Evolutionary conservation across 2,888 invertebrate species (phyloP), one percentile per base, ranked within the genome.

Genomic region (Stenodera caucasica): DNA sequence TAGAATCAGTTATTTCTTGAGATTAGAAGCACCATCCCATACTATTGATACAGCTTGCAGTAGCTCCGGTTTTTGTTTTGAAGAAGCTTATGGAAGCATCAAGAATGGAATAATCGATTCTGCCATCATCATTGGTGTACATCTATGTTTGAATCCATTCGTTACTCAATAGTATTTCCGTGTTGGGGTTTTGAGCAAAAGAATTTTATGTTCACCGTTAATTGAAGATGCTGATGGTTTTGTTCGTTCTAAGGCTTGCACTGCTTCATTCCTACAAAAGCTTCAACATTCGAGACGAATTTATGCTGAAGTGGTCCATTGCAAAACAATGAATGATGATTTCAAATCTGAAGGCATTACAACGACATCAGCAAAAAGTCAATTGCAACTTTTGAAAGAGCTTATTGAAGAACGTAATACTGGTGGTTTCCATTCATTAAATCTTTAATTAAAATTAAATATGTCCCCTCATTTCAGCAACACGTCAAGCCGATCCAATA

Each of bases 1-100:
- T 81, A 86, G 95, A 55, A 86, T 95, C 67, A 94, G 94, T 0
- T 96, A 90, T 78, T 88, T 89, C 81, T 84, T 96, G 63, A 94
- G 94, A 14, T 84, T 92, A n/a, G 89, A 89, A 68, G 94, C 96
- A 0, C 95, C 95, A 0, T 94, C 94, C 11, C 93, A 89, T 81
- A 85, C 91, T 0, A 84, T 95, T 12, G 96, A 96, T 80, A 93
- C 94, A 0, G 96, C 95, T 0, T 96, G 96, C 78, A 94, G 94
- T 11, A 94, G 94, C 53, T 91, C 93, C n/a, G 84, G 94, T 68
- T 86, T 91, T 70, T 95, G 94, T 0, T 67, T 96, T 62, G 92
- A 95, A 72, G 89, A 90, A 64, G 91, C 90, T 12, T 90, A 88
- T 77, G 83, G 85, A 50, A 85, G 90, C 0, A 86, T 94, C 53